Evolutionary conservation across 2,113 vertebrate genomes (phyloP).

Genomic region (Sphyrna mokarran): DNA sequence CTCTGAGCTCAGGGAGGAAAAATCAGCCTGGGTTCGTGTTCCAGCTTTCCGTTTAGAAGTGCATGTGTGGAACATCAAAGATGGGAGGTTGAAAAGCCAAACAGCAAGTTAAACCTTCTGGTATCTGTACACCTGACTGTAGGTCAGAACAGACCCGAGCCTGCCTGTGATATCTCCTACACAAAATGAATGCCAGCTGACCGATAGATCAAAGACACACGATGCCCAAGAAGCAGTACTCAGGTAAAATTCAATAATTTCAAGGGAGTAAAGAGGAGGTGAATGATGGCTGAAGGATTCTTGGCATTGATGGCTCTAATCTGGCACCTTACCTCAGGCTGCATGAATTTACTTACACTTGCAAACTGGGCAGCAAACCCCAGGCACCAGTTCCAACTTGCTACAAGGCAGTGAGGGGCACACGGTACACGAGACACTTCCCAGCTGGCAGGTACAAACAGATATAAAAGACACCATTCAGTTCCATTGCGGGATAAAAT

Average conservation of each 20-base stretch:
- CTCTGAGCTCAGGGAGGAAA: background rate
- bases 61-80: too few relatives aligned
- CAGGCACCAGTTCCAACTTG: conserved; percentile 3
- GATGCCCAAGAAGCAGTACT: background rate
- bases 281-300: background rate
- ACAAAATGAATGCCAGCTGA: background rate
- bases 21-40: background rate
- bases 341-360: conserved; percentile 23
- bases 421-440: background rate
- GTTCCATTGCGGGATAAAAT: background rate
- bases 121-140: background rate
- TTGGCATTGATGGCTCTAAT: background rate
- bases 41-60: background rate
- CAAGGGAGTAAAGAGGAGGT: background rate
- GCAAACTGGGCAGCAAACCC: conserved; percentile 15
- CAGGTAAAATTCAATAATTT: background rate
- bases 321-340: background rate
- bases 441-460: conserved; percentile 14
- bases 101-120: background rate
- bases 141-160: background rate
- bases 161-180: background rate
- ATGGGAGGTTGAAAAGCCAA: background rate
- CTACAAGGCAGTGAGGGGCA: background rate
- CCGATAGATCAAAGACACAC: background rate
- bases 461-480: background rate